Evolutionary conservation across 92 coral and sea anemone species (phyloP).

Genomic region (Hydrozoanthus gracilis): DNA sequence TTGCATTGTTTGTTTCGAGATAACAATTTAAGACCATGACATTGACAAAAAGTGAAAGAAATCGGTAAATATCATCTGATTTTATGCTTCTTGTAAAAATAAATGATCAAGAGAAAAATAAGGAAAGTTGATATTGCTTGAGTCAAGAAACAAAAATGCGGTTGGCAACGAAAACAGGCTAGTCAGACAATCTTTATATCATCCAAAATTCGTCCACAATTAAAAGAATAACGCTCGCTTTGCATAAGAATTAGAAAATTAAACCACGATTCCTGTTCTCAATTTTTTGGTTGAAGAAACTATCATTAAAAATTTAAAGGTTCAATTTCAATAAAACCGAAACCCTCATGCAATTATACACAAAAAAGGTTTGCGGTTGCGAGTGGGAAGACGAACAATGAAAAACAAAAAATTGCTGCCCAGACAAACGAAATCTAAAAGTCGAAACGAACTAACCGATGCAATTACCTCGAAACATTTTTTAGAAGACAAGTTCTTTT

Average conservation of each 20-base stretch:
- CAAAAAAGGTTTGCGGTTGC: slow-evolving; percentile 2
- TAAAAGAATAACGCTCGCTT: background rate
- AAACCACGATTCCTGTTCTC: background rate
- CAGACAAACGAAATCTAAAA: slow-evolving; percentile 28
- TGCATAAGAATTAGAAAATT: slow-evolving; percentile 9
- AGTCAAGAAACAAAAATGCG: background rate
- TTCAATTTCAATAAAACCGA: slow-evolving; percentile 21
- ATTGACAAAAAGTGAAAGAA: slow-evolving; percentile 4
- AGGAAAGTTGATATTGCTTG: background rate
- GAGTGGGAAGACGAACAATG: slow-evolving; percentile 3
- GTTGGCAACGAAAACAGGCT: background rate
- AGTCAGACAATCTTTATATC: background rate
- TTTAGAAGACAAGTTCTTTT: background rate
- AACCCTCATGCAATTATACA: slow-evolving; percentile 8
- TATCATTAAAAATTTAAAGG: slow-evolving; percentile 17
- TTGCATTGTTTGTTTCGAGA: slow-evolving; percentile 6
- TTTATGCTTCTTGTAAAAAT: background rate
- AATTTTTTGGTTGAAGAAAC: background rate
- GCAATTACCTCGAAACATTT: background rate
- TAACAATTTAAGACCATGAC: background rate
- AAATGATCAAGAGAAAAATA: background rate
- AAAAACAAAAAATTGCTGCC: slow-evolving; percentile 16
- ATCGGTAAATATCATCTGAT: background rate
- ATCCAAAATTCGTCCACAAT: background rate
- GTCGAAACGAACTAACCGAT: background rate